Conservation (phyloP, 2,113 vertebrate species). For the Mola mola region DNA sequence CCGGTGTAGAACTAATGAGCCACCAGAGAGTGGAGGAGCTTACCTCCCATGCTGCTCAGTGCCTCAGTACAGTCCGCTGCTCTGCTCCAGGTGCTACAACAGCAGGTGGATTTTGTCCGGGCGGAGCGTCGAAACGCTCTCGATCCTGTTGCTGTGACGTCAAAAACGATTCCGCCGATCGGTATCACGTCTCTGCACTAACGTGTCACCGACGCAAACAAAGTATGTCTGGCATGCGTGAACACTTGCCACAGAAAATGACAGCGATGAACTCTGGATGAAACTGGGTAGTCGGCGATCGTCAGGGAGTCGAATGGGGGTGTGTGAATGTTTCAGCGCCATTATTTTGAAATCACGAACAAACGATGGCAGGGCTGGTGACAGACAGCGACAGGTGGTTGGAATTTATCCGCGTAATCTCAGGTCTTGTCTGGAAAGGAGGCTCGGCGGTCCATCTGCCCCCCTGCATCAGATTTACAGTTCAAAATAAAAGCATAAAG, state of each 20-base stretch:
- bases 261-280: too few relatives aligned
- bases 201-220: neutral
- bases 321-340: too few relatives aligned
- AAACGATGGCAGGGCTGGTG: too few relatives aligned
- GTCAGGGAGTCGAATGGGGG: too few relatives aligned
- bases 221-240: slow-evolving; percentile 3
- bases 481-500: slow-evolving; percentile 34
- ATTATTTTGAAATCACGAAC: too few relatives aligned
- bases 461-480: neutral
- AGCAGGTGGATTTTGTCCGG: slow-evolving; percentile 64
- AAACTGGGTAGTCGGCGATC: too few relatives aligned
- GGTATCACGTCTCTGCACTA: neutral
- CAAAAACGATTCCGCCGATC: slow-evolving; percentile 5
- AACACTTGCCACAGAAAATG: neutral
- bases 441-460: slow-evolving; percentile 38
- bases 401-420: slow-evolving; percentile 11
- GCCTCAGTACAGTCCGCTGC: slow-evolving; percentile 16
- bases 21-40: slow-evolving; percentile 3
- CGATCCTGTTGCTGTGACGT: slow-evolving; percentile 60
- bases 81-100: slow-evolving; percentile 41
- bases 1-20: too few relatives aligned
- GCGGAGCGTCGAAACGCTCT: slow-evolving; percentile 51
- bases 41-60: slow-evolving; percentile 68
- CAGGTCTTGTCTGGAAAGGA: neutral
- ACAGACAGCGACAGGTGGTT: neutral